Percentiles rank a stretch among this genome's conserved stretches.
phyloP scores from a whole-genome alignment of 2,888 invertebrate species.

The Nymphalis polychloros region DNA sequence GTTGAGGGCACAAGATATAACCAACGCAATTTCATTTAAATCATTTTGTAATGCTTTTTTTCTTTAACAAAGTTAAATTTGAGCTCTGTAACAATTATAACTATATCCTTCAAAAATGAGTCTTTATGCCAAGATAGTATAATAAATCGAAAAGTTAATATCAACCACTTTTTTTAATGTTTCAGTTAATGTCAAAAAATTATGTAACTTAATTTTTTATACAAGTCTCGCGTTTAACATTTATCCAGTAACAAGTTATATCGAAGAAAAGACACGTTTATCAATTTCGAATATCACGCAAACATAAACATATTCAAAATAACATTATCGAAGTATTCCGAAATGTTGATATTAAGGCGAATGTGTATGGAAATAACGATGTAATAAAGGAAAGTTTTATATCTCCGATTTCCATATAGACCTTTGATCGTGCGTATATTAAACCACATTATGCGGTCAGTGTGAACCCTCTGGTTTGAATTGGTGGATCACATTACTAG shows the following conservation, averaged over 20 bases:
- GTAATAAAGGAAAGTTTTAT: slow-evolving; percentile 38
- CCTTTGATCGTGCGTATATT: slow-evolving; percentile 44
- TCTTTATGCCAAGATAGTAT: too few relatives aligned
- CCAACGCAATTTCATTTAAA: too few relatives aligned
- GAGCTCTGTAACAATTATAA: too few relatives aligned
- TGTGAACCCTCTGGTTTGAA: slow-evolving; percentile 63
- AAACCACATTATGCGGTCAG: slow-evolving; percentile 64
- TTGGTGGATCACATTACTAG: slow-evolving; percentile 66
- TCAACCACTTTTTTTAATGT: too few relatives aligned
- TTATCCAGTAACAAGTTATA: slow-evolving; percentile 6
- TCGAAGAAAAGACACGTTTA: slow-evolving; percentile 1
- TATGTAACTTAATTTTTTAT: background rate
- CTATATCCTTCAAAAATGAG: too few relatives aligned
- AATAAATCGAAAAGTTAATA: too few relatives aligned
- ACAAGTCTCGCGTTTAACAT: background rate
- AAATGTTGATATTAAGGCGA: slow-evolving; percentile 31
- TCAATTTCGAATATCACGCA: slow-evolving; percentile 20
- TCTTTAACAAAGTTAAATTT: too few relatives aligned
- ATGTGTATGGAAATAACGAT: slow-evolving; percentile 34
- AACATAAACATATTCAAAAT: slow-evolving; percentile 22
- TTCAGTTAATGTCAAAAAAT: too few relatives aligned
- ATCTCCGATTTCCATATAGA: slow-evolving; percentile 42
- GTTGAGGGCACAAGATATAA: too few relatives aligned
- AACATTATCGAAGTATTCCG: slow-evolving; percentile 22
- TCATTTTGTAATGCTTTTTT: too few relatives aligned